A percentile compares a stretch with the other conserved stretches of the same genome.
Evolutionary conservation across 1,140 invertebrate genomes (phyloP).

Genomic region (Berghia stephanieae): DNA sequence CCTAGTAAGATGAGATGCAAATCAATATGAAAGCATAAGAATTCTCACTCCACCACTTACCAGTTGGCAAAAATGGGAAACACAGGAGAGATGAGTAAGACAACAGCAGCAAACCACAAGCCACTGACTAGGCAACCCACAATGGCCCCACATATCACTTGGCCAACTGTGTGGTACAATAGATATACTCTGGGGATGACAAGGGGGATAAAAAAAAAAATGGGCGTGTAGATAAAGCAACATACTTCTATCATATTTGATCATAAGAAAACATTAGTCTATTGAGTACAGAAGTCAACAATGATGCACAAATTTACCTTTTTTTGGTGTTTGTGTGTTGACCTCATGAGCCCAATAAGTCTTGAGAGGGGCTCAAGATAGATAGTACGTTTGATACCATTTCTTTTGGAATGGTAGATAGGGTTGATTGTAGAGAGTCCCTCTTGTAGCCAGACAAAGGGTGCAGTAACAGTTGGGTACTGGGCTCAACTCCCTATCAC

Average conservation of each 20-base stretch:
- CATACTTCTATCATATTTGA: not conserved
- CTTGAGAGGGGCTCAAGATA: too few species aligned
- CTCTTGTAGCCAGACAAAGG: too few species aligned
- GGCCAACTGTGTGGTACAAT: constrained; percentile 84
- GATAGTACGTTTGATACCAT: too few species aligned
- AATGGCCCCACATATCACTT: constrained; percentile 82
- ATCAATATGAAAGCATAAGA: not conserved
- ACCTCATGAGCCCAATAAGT: too few species aligned
- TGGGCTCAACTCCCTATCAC: too few species aligned
- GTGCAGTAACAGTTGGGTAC: too few species aligned
- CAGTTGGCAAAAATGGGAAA: constrained; percentile 87
- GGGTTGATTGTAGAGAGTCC: too few species aligned
- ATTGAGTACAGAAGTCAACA: too few species aligned
- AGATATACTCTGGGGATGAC: constrained; percentile 77
- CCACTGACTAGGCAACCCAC: constrained; percentile 77
- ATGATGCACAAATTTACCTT: too few species aligned
- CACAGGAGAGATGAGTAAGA: constrained; percentile 82
- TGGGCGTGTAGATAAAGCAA: not conserved
- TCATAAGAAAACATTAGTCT: not conserved
- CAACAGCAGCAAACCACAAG: constrained; percentile 82
- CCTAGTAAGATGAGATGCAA: too few species aligned
- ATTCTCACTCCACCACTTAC: constrained; percentile 70
- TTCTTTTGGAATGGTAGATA: too few species aligned
- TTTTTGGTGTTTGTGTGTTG: too few species aligned
- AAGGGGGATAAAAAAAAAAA: not conserved